Evolutionary conservation across 2,797 vertebrate genomes (phyloP).

Genomic region (Anabas testudineus): DNA sequence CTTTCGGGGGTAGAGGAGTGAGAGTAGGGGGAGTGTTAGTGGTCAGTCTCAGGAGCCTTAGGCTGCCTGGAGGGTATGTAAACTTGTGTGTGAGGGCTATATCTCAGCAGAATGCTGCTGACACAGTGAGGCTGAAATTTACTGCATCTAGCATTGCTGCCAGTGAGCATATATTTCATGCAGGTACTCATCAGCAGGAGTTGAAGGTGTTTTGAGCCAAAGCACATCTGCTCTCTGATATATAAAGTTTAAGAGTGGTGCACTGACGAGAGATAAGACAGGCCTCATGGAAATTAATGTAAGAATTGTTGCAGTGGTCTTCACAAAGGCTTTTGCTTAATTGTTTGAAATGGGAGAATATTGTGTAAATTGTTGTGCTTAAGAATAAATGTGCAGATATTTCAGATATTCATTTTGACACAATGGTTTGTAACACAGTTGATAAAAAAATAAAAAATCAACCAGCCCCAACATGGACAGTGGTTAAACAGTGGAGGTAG

Average conservation of each 20-base stretch:
- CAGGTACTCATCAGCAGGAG: conserved; percentile 29
- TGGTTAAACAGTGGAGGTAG: conserved; percentile 33
- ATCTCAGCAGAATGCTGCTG: conserved; percentile 16
- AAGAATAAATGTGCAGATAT: conserved; percentile 10
- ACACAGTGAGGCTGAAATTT: conserved; percentile 28
- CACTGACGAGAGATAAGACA: neutral
- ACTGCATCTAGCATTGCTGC: conserved; percentile 21
- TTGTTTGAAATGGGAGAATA: conserved; percentile 4
- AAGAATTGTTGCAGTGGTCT: conserved; percentile 4
- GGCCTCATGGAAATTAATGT: neutral
- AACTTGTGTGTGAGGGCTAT: conserved; percentile 5
- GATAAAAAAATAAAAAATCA: neutral
- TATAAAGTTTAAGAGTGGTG: conserved; percentile 9
- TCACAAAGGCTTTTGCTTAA: conserved; percentile 10
- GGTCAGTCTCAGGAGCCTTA: conserved; percentile 23
- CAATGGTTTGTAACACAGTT: neutral
- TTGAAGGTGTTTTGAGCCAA: conserved; percentile 17
- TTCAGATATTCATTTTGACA: conserved; percentile 3
- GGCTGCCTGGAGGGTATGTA: conserved; percentile 23
- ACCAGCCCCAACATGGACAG: neutral
- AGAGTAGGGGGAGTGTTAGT: neutral
- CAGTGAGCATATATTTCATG: conserved; percentile 37
- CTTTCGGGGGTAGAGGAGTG: neutral
- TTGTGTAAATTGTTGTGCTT: neutral
- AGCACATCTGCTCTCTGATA: conserved; percentile 15